phyloP scores from a whole-genome alignment of 2,888 invertebrate species.

The Nymphalis polychloros region DNA sequence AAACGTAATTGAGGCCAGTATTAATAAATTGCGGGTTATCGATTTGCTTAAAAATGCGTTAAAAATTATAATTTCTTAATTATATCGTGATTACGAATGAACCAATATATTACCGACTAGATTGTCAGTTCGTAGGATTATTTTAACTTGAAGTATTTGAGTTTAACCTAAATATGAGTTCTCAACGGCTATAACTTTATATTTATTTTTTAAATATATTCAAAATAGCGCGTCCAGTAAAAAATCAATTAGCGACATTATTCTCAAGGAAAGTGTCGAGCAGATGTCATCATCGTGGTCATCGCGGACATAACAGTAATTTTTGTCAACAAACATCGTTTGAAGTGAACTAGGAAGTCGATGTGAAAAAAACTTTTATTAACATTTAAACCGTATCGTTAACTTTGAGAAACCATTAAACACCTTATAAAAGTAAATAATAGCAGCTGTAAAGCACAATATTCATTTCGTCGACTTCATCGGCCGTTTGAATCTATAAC shows the following conservation, averaged over 20 bases:
- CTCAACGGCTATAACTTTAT: too few species aligned
- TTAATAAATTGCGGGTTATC: too few species aligned
- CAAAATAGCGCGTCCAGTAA: neutral
- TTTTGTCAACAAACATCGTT: conserved; percentile 35
- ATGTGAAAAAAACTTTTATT: conserved; percentile 25
- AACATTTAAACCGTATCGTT: conserved; percentile 33
- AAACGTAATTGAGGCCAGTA: too few species aligned
- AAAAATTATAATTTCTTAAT: too few species aligned
- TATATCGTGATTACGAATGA: too few species aligned
- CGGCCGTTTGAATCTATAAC: conserved; percentile 35
- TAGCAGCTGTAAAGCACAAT: conserved; percentile 37
- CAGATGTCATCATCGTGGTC: conserved; percentile 32
- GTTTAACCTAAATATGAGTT: too few species aligned
- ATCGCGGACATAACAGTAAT: conserved; percentile 26
- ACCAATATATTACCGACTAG: too few species aligned
- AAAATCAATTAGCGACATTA: conserved; percentile 16
- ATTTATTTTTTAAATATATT: neutral
- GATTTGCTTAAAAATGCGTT: too few species aligned
- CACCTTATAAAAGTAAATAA: conserved; percentile 42
- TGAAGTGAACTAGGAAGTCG: conserved; percentile 34
- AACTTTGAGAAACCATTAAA: conserved; percentile 39
- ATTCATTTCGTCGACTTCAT: conserved; percentile 37
- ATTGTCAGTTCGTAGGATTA: too few species aligned
- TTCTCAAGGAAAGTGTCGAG: conserved; percentile 16
- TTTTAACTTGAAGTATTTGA: too few species aligned